Evolutionary conservation across 1,140 invertebrate species (phyloP), one percentile per base, ranked within the genome.

Genomic region (Acromyrmex charruanus): DNA sequence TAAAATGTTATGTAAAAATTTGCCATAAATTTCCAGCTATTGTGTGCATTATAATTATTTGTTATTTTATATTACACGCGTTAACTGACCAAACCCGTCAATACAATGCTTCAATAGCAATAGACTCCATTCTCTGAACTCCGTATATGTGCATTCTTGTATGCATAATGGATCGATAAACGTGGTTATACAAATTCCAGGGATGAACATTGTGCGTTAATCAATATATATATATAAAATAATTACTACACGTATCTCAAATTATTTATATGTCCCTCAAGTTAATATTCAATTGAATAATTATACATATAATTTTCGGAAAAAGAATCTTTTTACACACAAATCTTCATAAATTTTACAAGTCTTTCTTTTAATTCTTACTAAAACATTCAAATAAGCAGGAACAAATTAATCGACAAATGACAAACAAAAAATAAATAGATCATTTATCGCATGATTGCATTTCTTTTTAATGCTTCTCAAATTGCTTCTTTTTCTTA

Each of bases 51-150:
- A 39, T 68, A 68, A 68, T 68, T 68, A 68, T 68, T 10, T 21
- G 35, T 44, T 68, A 68, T 14, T 68, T 68, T 68, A 68, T 68
- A 44, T 68, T 44, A 44, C 0, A 66, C 18, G 12, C 31, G 18
- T 12, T n/a, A 66, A 66, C 9, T 35, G 31, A 35, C 4, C 35
- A 44, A 44, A 44, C n/a, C 9, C 35, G 35, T 68, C 65, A 68
- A 68, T 68, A 44, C 9, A 68, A 68, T 44, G 65, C 65, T n/a
- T 44, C 35, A 35, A 68, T 68, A 68, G 65, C 65, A 39, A 68
- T 68, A 68, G 35, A 68, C 65, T 68, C 65, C 44, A 68, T 68
- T 44, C 65, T 68, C 21, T 68, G n/a, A 68, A 35, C 65, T 68
- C 21, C 9, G 63, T 66, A n/a, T n/a, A 35, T 68, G 65, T 68